Evolutionary conservation across 2,113 vertebrate genomes (phyloP).

Genomic region (Phaethon lepturus): DNA sequence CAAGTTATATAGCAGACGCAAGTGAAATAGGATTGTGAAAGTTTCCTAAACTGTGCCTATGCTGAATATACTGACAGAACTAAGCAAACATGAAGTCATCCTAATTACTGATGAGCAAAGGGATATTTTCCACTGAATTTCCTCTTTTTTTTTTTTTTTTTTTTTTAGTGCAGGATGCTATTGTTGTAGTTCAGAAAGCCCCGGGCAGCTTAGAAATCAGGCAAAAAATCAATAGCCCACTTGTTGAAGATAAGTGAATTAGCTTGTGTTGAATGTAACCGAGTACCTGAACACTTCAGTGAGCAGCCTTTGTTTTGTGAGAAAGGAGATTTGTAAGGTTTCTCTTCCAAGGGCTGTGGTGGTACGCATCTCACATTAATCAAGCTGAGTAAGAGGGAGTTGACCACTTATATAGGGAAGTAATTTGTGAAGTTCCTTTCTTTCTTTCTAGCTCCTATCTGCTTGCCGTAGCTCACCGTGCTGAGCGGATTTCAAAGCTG

Average conservation of each 20-base stretch:
- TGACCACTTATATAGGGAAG: slow-evolving; percentile 13
- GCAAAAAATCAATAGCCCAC: slow-evolving; percentile 83
- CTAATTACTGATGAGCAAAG: slow-evolving; percentile 55
- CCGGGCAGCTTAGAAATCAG: slow-evolving; percentile 78
- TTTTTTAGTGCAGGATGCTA: slow-evolving; percentile 35
- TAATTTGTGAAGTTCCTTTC: slow-evolving; percentile 16
- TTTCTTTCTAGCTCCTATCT: not conserved
- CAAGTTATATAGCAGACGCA: not conserved
- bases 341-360: slow-evolving; percentile 39
- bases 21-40: not conserved
- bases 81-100: slow-evolving; percentile 37
- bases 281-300: slow-evolving; percentile 78
- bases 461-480: not conserved
- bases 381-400: slow-evolving; percentile 20
- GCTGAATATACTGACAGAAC: not conserved
- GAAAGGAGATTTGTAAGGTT: slow-evolving; percentile 67
- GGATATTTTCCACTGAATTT: slow-evolving; percentile 47
- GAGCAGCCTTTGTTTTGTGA: slow-evolving; percentile 73
- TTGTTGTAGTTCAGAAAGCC: slow-evolving; percentile 78
- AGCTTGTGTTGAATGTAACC: slow-evolving; percentile 80
- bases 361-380: slow-evolving; percentile 43
- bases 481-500: not conserved
- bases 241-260: slow-evolving; percentile 85
- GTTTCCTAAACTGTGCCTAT: not conserved
- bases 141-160: not conserved